A percentile compares a stretch with the other conserved stretches of the same genome.
These are phyloP conservation scores for Microtus montanus DNA, from an alignment of 2,113 vertebrate genomes.

Conservation along the genomic window DNA sequence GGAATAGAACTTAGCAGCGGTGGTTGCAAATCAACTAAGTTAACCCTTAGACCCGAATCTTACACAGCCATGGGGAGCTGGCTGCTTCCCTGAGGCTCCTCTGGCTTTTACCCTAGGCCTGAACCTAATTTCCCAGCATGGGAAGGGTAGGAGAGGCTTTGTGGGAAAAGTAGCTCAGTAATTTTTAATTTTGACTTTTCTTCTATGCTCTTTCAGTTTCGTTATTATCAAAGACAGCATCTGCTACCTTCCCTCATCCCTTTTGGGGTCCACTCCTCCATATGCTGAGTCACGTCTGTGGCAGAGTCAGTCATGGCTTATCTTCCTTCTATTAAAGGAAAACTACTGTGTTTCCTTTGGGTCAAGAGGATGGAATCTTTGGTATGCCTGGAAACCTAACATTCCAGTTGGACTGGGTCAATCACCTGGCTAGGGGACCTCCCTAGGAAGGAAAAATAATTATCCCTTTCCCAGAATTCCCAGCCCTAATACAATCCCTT, in stretches of 20 bases:
- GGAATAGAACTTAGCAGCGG: neutral
- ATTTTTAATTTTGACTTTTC: slow-evolving; percentile 32
- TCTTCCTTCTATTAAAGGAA: neutral
- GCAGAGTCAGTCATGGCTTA: neutral
- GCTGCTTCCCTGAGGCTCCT: neutral
- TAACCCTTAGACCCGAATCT: neutral
- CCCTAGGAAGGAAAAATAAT: neutral
- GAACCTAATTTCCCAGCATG: neutral
- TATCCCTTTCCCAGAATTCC: neutral
- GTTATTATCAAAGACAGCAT: neutral
- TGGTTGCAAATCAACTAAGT: slow-evolving; percentile 1
- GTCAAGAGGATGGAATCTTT: neutral
- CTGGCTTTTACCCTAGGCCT: neutral
- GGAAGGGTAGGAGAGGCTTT: neutral
- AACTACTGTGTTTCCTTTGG: neutral
- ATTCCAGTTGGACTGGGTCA: too few relatives aligned
- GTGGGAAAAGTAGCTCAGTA: neutral
- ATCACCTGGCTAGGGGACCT: neutral
- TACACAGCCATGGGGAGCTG: neutral
- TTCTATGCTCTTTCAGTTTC: neutral
- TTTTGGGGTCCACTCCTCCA: neutral
- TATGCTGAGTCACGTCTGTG: neutral
- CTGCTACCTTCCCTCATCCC: neutral
- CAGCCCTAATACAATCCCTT: neutral
- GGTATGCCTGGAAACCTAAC: neutral